Conservation (phyloP, 2,888 invertebrate species). For the Agriopis leucophaearia region DNA sequence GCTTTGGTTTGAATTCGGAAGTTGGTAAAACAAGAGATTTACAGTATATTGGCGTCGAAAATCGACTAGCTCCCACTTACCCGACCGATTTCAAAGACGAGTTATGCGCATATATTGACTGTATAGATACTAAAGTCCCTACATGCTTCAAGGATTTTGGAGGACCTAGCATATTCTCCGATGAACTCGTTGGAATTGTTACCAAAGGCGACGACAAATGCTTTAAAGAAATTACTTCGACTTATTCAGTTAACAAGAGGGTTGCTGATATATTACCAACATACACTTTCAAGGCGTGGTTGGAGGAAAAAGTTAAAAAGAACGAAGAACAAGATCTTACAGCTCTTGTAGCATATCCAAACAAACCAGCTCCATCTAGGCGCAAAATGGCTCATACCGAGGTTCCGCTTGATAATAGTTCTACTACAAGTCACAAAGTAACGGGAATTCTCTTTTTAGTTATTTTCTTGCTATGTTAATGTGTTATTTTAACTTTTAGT, state of each 20-base stretch:
- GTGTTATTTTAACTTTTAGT: not conserved
- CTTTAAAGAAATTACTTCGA: conserved; percentile 67
- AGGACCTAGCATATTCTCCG: conserved; percentile 70
- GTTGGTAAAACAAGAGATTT: conserved; percentile 64
- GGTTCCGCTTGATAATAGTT: not conserved
- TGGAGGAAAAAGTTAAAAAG: conserved; percentile 72
- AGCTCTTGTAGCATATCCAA: conserved; percentile 62
- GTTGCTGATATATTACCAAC: conserved; percentile 69
- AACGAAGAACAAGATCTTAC: conserved; percentile 62
- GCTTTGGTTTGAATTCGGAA: conserved; percentile 76
- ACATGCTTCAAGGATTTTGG: conserved; percentile 78
- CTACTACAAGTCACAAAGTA: not conserved
- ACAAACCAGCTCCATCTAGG: conserved; percentile 50
- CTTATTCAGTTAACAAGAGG: conserved; percentile 70
- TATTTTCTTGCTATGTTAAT: conserved; percentile 4
- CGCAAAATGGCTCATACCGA: conserved; percentile 15
- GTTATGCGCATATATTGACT: conserved; percentile 66
- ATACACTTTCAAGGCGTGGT: conserved; percentile 73
- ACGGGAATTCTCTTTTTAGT: not conserved
- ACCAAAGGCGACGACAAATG: conserved; percentile 68
- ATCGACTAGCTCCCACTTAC: conserved; percentile 46
- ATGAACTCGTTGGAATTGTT: conserved; percentile 74
- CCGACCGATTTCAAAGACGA: conserved; percentile 33
- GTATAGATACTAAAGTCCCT: conserved; percentile 73
- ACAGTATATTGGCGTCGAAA: conserved; percentile 74